Base-by-base conservation (phyloP, 2,888 invertebrate species). In the Acleris emargana region DNA sequence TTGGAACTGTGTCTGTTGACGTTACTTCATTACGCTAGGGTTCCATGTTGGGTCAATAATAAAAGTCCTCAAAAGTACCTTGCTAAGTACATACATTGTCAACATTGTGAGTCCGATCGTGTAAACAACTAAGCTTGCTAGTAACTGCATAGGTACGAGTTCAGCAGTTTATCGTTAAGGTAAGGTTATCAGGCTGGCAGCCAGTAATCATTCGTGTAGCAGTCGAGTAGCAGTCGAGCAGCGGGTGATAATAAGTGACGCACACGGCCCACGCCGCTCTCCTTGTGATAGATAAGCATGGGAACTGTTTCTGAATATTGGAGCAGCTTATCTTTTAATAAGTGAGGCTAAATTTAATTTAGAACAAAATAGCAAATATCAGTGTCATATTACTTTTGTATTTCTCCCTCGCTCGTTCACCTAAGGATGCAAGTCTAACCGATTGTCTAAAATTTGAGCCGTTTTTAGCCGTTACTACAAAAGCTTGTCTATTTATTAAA, bases 121-220 rank as follows among this genome's bases (percentile, higher is more conserved):
- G 43, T n/a, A 43, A n/a, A 28, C 28, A 28, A 28, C 28, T 18
- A 22, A 28, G 52, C 52, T 52, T 60, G 43, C 43, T 28, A 45
- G 18, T 47, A 53, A 43, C 43, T 45, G 51, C 43, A 63, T 63
- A 58, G 28, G 17, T 57, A 43, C 28, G 51, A 52, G 57, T 45
- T n/a, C 22, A 13, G 47, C 50, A 20, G 54, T 25, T 59, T 64
- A 64, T 59, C 53, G 18, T 58, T 22, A 54, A 59, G 59, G 42
- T 58, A 59, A 54, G 64, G 64, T 64, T 64, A 64, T 64, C 64
- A 43, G 28, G 50, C 42, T 42, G 38, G 50, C 16, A 54, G 28
- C 64, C 54, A 53, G 47, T 45, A 49, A 58, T 53, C 47, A 62
- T 57, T 17, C 25, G 18, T 59, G 42, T 32, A 38, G 42, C 28